A percentile compares a stretch with the other conserved stretches of the same genome.
phyloP scores from a whole-genome alignment of 1,140 invertebrate genomes.

The Mya arenaria region DNA sequence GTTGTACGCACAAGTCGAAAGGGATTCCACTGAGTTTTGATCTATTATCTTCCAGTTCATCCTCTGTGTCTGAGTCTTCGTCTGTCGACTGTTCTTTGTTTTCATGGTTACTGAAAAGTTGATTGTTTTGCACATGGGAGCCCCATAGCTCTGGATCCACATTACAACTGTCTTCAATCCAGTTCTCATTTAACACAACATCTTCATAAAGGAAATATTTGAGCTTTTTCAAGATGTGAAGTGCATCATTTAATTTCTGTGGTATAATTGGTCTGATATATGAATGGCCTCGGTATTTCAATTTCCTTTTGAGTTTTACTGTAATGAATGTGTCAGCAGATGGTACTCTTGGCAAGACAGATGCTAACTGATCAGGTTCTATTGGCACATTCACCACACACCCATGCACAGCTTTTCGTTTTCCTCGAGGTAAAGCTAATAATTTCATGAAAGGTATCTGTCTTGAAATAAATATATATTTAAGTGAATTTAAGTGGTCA shows the following conservation, averaged over 20 bases:
- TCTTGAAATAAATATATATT: conserved; percentile 9
- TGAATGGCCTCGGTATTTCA: neutral
- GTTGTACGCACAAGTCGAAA: conserved; percentile 21
- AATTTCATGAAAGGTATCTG: conserved; percentile 11
- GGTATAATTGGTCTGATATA: neutral
- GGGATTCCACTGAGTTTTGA: neutral
- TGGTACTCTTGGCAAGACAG: conserved; percentile 2
- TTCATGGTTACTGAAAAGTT: neutral
- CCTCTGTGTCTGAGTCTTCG: no score
- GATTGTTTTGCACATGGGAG: neutral
- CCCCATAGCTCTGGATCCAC: neutral
- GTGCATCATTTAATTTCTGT: conserved; percentile 1
- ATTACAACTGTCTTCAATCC: neutral
- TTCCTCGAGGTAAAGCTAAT: neutral
- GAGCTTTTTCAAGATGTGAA: neutral
- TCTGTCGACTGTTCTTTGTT: neutral
- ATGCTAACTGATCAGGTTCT: conserved; percentile 1
- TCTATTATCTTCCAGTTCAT: no score
- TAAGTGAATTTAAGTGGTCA: neutral
- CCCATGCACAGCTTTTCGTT: conserved; percentile 3
- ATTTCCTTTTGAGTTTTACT: conserved; percentile 13
- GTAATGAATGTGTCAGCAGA: neutral
- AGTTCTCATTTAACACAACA: neutral
- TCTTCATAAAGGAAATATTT: conserved; percentile 21
- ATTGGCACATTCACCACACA: conserved; percentile 10